Base-by-base conservation (phyloP, 2,888 invertebrate genomes). In the Helobdella robusta region DNA sequence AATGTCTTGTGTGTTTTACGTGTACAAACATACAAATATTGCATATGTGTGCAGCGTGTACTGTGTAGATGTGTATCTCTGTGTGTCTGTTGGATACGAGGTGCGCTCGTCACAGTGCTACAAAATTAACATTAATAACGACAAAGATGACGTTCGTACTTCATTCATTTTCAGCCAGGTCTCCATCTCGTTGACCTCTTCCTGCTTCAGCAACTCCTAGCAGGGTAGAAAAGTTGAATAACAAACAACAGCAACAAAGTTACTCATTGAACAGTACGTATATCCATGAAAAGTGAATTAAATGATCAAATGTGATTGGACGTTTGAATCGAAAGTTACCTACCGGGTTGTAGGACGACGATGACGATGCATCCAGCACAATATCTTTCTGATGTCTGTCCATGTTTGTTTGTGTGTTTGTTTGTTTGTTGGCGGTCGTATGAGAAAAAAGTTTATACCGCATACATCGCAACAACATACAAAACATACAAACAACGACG, bases 131-230 rank as follows among this genome's bases (percentile, higher is more conserved):
- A 20, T 8, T 28, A 59, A 15, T 20, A 59, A 59, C 25, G 6
- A n/a, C n/a, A n/a, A n/a, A n/a, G n/a, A n/a, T n/a, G 28, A n/a
- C n/a, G 25, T 25, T 36, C 61, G 28, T 32, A 68, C 68, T 56
- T 62, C 48, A 52, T 68, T 68, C 36, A 64, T 40, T 65, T 73
- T 70, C 48, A 80, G 71, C 79, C 79, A 80, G 50, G 74, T 71
- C 70, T 80, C 81, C 77, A 81, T 80, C 74, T 81, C 81, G 69
- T 78, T 77, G 70, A 79, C 78, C 68, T 81, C 81, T 77, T 78
- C 65, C 74, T 75, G 58, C 74, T 76, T 28, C n/a, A 56, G 20
- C 18, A 23, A 23, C 34, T 20, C 30, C 50, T 48, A 23, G 11
- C 18, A 61, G 18, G 15, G 3, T 46, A 20, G 18, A 61, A 50